phyloP scores from a whole-genome alignment of 1,140 invertebrate genomes.

The Mamestra configurata region DNA sequence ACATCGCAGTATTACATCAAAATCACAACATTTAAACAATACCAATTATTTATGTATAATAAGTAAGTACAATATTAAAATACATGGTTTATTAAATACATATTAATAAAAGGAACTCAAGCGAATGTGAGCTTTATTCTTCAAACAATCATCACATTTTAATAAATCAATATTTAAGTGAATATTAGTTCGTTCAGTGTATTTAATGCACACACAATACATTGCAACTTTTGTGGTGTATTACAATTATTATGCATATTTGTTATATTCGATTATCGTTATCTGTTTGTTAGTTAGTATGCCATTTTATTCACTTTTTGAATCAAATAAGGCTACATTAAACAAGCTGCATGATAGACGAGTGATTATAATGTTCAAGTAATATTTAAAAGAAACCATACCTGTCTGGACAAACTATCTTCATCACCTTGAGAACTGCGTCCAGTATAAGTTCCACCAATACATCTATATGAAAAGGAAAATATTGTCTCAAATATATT shows the following conservation, averaged over 20 bases:
- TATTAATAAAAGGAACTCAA: not conserved
- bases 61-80: not conserved
- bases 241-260: not conserved
- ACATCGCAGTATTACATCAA: slow-evolving; percentile 7
- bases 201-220: not conserved
- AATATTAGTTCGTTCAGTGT: not conserved
- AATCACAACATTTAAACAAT: slow-evolving; percentile 4
- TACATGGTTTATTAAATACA: not conserved
- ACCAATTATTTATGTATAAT: not conserved
- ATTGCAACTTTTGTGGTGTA: not conserved
- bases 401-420: slow-evolving; percentile 89
- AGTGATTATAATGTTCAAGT: not conserved
- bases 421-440: slow-evolving; percentile 89
- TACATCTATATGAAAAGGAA: slow-evolving; percentile 87
- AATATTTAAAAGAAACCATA: slow-evolving; percentile 58
- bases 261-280: not conserved
- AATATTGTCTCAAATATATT: too few relatives aligned
- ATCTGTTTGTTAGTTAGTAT: not conserved
- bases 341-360: not conserved
- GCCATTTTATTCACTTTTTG: not conserved
- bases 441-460: slow-evolving; percentile 91
- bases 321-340: not conserved
- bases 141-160: slow-evolving; percentile 21
- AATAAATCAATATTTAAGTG: not conserved
- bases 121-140: slow-evolving; percentile 13